phyloP scores from a whole-genome alignment of 2,888 invertebrate genomes.

The Phengaris arion region DNA sequence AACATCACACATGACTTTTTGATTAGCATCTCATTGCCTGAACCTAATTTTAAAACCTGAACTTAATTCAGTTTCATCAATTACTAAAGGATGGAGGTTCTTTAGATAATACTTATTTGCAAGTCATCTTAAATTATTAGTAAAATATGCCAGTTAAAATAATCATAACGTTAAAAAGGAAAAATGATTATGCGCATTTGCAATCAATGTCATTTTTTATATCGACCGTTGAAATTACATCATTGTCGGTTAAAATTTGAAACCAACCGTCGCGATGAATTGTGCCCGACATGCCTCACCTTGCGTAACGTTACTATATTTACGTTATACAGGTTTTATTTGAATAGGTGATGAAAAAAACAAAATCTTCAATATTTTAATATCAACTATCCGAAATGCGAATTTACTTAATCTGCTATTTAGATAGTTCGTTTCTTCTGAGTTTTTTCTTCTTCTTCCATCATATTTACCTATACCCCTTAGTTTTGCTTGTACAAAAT shows the following conservation, averaged over 20 bases:
- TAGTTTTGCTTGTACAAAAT: too few species aligned
- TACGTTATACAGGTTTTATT: slow-evolving; percentile 33
- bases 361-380: background rate
- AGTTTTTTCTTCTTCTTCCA: too few species aligned
- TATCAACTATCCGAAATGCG: too few species aligned
- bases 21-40: slow-evolving; percentile 5
- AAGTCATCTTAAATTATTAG: slow-evolving; percentile 14
- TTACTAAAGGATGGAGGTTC: slow-evolving; percentile 25
- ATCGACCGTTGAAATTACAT: slow-evolving; percentile 54
- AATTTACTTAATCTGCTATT: too few species aligned
- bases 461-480: too few species aligned
- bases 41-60: slow-evolving; percentile 21
- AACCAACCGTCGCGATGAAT: slow-evolving; percentile 46
- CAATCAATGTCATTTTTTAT: slow-evolving; percentile 53
- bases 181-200: slow-evolving; percentile 42
- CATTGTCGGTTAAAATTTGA: slow-evolving; percentile 52
- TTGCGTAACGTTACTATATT: slow-evolving; percentile 55
- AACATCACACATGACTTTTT: slow-evolving; percentile 22
- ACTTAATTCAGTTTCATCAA: slow-evolving; percentile 19
- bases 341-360: slow-evolving; percentile 1
- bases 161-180: background rate
- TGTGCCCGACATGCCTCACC: slow-evolving; percentile 56
- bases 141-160: slow-evolving; percentile 3
- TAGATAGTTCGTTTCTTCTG: background rate
- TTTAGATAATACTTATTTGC: slow-evolving; percentile 13